A percentile compares a stretch with the other conserved stretches of the same genome.
Conservation (phyloP, 2,888 invertebrate genomes). For the Lucinisca nassula region DNA sequence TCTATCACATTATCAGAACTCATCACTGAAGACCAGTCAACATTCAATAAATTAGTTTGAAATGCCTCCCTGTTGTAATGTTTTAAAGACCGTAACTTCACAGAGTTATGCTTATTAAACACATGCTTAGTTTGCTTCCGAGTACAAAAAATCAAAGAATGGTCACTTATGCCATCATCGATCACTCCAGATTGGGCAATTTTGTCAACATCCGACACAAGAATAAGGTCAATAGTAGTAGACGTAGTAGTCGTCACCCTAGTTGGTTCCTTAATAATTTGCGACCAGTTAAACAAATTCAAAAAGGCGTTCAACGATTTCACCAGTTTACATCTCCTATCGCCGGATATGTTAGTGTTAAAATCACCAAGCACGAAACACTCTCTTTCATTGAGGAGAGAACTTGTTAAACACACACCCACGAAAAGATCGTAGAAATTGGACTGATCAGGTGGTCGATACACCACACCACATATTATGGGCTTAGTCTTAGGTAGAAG, state of each 20-base stretch:
- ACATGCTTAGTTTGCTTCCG: neutral
- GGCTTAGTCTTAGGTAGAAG: neutral
- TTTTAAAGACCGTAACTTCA: neutral
- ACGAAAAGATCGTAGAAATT: neutral
- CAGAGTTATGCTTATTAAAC: neutral
- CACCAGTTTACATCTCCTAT: too few relatives aligned
- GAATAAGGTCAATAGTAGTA: neutral
- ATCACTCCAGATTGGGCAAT: neutral
- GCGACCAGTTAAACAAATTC: too few relatives aligned
- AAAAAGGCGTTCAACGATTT: too few relatives aligned
- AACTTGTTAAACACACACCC: neutral
- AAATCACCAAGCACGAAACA: too few relatives aligned
- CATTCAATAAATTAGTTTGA: neutral
- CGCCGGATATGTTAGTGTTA: too few relatives aligned
- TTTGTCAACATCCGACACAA: neutral
- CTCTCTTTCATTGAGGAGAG: neutral
- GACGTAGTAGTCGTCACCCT: too few relatives aligned
- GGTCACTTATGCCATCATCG: neutral
- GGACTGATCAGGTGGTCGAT: neutral
- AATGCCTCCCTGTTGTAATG: neutral
- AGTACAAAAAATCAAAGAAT: neutral
- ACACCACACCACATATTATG: neutral
- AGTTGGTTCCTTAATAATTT: too few relatives aligned
- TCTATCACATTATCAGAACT: neutral
- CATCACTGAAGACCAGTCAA: neutral